A percentile compares a stretch with the other conserved stretches of the same genome.
phyloP scores from a whole-genome alignment of 1,140 invertebrate species.

The Vollenhovia emeryi region DNA sequence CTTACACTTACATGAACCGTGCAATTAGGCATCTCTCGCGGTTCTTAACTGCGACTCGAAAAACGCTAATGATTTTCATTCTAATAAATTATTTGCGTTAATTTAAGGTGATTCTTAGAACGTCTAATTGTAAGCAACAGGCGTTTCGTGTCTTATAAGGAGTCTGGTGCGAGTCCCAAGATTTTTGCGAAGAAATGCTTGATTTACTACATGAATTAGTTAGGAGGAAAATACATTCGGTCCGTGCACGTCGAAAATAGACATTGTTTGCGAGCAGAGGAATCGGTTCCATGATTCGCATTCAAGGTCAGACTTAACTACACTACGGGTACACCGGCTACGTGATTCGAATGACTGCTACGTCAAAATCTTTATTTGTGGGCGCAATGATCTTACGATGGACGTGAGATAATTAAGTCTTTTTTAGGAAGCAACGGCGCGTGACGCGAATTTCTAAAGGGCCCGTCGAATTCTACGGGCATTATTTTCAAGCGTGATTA shows the following conservation, averaged over 20 bases:
- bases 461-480: not conserved
- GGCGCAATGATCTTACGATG: slow-evolving; percentile 72
- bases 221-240: not conserved
- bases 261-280: slow-evolving; percentile 38
- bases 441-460: slow-evolving; percentile 60
- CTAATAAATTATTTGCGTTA: not conserved
- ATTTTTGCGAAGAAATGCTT: not conserved
- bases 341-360: slow-evolving; percentile 67
- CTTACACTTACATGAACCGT: not conserved
- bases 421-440: slow-evolving; percentile 67
- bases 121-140: not conserved
- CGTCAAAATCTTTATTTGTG: slow-evolving; percentile 69
- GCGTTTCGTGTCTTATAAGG: too few relatives aligned
- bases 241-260: slow-evolving; percentile 26
- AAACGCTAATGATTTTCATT: not conserved
- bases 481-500: slow-evolving; percentile 50
- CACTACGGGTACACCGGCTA: slow-evolving; percentile 58
- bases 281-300: slow-evolving; percentile 68
- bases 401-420: slow-evolving; percentile 76
- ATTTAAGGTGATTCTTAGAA: not conserved
- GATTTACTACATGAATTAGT: not conserved
- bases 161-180: not conserved
- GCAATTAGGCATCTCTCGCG: not conserved
- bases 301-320: slow-evolving; percentile 67
- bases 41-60: not conserved